Conservation (phyloP, 2,113 vertebrate species). For the Vicugna pacos region DNA sequence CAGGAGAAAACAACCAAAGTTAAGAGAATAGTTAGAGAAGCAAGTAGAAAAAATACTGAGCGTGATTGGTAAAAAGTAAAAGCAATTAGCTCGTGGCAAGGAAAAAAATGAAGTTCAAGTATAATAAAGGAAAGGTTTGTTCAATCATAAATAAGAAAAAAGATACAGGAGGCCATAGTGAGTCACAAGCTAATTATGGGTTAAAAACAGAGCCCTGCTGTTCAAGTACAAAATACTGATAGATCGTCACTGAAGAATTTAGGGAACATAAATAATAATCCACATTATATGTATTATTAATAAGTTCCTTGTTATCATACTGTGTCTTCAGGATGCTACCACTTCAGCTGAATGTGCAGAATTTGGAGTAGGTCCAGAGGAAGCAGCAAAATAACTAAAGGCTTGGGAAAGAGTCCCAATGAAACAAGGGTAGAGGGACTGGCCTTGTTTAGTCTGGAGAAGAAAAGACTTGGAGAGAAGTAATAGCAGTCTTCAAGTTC, state of each 20-base stretch:
- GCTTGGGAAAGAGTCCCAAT: conserved; percentile 51
- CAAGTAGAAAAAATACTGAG: background rate
- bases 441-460: conserved; percentile 77
- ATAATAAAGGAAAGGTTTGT: conserved; percentile 32
- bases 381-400: conserved; percentile 50
- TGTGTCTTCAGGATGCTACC: conserved; percentile 18
- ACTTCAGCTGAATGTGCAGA: conserved; percentile 34
- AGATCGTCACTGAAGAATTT: conserved; percentile 40
- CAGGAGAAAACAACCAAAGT: background rate
- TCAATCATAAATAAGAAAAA: conserved; percentile 34
- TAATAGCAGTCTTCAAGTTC: conserved; percentile 64
- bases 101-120: conserved; percentile 18
- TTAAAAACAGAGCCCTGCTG: conserved; percentile 31
- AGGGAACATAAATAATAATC: conserved; percentile 27
- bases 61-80: background rate
- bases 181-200: conserved; percentile 22
- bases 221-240: conserved; percentile 39
- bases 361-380: conserved; percentile 54
- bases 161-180: background rate
- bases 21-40: background rate
- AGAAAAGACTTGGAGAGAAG: conserved; percentile 65
- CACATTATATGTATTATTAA: conserved; percentile 42
- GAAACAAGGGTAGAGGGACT: conserved; percentile 58
- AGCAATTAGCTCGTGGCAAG: background rate
- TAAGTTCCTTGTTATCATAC: conserved; percentile 46